Evolutionary conservation across 2,888 invertebrate species (phyloP), one percentile per base, ranked within the genome.

Genomic region (Andrena flavipes): DNA sequence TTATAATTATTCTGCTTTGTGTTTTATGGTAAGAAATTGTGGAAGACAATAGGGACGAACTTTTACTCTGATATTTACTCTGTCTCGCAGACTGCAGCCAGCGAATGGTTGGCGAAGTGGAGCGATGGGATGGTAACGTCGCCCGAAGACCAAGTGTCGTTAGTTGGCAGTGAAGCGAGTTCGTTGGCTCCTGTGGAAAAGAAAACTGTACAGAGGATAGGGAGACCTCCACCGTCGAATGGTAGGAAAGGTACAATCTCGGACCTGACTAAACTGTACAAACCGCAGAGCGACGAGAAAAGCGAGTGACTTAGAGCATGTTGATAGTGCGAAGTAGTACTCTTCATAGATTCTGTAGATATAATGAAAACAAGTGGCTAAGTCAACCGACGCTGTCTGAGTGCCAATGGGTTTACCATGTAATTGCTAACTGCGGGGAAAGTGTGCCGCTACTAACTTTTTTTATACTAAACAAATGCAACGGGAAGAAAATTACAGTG

Each of bases 31-130:
- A 4, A 10, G 26, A n/a, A 67, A 26, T 6, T 33, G 2, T 35
- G 35, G 20, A 42, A 73, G 8, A 63, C 3, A 8, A 13, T 8
- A 20, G 29, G 10, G 13, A 20, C 23, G 13, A n/a, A 16, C 54
- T 48, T 7, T 67, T 51, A 73, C 0, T 51, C 20, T 20, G 26
- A 60, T 56, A 2, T 16, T 64, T 23, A 3, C 59, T 8, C 60
- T 26, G 26, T 54, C 78, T 23, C 84, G 69, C 42, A 91, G 90
- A 80, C 60, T 1, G 69, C 33, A 23, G 79, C 81, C 51, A 86
- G 74, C 26, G 88, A 92, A 23, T 92, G 92, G 92, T 68, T 92
- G 26, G 60, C 76, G 1, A 89, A 91, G 13, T 92, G 92, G 92
- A 90, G 89, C 62, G 85, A 90, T 59, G 88, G 84, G 6, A 84